These are phyloP conservation scores for Cyclina sinensis DNA, from an alignment of 1,140 invertebrate species.

Conservation along the genomic window DNA sequence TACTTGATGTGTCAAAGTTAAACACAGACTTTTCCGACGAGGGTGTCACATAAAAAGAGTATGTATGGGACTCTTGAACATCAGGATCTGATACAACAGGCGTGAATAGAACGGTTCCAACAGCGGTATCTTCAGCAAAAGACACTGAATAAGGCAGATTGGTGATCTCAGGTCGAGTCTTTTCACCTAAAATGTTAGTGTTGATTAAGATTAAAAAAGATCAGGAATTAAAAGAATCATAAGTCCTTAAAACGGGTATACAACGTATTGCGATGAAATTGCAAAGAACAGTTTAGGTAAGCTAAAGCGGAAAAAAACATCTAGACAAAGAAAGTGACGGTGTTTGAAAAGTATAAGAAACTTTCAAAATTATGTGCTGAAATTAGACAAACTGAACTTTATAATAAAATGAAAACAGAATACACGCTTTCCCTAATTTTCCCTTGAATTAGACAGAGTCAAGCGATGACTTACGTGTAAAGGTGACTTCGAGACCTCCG, in stretches of 20 bases:
- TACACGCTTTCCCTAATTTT: background rate
- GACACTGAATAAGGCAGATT: background rate
- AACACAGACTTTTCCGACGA: background rate
- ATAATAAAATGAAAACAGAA: no score
- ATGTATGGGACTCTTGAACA: background rate
- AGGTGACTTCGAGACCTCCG: conserved; percentile 31
- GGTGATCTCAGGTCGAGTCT: conserved; percentile 16
- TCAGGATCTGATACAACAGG: background rate
- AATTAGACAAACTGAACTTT: no score
- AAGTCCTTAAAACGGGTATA: no score
- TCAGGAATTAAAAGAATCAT: no score
- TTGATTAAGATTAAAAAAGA: no score
- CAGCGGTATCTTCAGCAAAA: conserved; percentile 8
- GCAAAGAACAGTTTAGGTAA: no score
- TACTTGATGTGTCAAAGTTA: background rate
- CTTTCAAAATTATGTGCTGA: no score
- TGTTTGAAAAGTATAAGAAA: no score
- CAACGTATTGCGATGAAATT: no score
- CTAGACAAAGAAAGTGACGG: no score
- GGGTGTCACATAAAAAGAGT: background rate
- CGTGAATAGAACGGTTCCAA: conserved; percentile 11
- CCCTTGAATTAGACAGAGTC: no score
- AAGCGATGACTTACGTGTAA: conserved; percentile 27
- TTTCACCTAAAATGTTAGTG: background rate
- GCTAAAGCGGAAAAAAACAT: no score